phyloP scores from a whole-genome alignment of 2,113 vertebrate genomes.

The Pygoscelis antarcticus region DNA sequence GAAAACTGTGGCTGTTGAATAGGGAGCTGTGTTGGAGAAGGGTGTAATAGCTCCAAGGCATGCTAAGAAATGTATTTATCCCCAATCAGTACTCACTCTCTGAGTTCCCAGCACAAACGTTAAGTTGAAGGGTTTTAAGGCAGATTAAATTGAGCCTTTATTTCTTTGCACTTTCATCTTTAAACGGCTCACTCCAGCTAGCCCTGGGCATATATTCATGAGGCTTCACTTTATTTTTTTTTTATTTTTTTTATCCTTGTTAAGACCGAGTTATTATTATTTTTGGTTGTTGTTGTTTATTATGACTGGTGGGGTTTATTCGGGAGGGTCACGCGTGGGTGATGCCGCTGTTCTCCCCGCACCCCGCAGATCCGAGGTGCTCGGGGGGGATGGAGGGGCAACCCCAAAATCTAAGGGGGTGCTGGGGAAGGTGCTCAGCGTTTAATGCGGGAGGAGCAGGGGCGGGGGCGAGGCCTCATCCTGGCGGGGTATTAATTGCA shows the following conservation, averaged over 20 bases:
- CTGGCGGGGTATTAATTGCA: neutral
- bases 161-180: slow-evolving; percentile 99
- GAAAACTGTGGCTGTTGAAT: slow-evolving; percentile 89
- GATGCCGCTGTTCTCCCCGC: neutral
- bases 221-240: slow-evolving; percentile 70
- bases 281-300: slow-evolving; percentile 66
- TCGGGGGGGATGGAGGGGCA: neutral
- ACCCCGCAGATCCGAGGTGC: neutral
- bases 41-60: slow-evolving; percentile 94
- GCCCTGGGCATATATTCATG: slow-evolving; percentile 91
- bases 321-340: slow-evolving; percentile 3
- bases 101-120: slow-evolving; percentile 91
- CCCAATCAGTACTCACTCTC: slow-evolving; percentile 93
- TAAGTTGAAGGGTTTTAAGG: slow-evolving; percentile 95
- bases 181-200: slow-evolving; percentile 92
- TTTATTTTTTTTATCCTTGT: slow-evolving; percentile 68
- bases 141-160: slow-evolving; percentile 99
- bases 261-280: slow-evolving; percentile 75
- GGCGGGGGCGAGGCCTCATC: neutral
- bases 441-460: neutral
- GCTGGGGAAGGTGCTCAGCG: neutral
- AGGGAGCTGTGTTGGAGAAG: slow-evolving; percentile 89
- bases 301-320: slow-evolving; percentile 67
- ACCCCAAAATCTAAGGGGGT: neutral
- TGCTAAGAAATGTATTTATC: slow-evolving; percentile 96